phyloP scores from a whole-genome alignment of 2,113 vertebrate species.

The Ciconia maguari region DNA sequence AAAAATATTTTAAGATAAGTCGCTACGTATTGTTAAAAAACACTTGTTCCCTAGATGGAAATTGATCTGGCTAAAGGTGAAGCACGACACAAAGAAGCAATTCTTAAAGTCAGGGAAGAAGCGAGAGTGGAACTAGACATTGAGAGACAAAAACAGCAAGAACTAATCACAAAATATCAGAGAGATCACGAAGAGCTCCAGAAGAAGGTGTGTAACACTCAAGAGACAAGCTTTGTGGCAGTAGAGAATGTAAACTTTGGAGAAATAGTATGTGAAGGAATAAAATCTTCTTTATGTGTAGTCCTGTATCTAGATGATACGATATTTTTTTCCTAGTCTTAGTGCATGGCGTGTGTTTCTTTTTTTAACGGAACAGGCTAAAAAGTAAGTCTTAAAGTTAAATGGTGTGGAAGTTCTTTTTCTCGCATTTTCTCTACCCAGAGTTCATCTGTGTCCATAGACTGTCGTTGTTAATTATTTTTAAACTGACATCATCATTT shows the following conservation, averaged over 20 bases:
- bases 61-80: constrained; percentile 70
- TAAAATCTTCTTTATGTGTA: background rate
- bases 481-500: background rate
- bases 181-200: constrained; percentile 75
- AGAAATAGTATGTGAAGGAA: background rate
- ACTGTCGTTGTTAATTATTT: background rate
- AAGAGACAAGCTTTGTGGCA: background rate
- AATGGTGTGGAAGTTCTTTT: background rate
- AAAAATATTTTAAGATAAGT: background rate
- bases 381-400: background rate
- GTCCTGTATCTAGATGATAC: background rate
- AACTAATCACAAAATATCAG: constrained; percentile 76
- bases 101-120: constrained; percentile 75
- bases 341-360: background rate
- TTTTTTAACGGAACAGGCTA: background rate
- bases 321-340: background rate
- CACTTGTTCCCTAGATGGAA: constrained; percentile 72
- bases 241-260: background rate
- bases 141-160: constrained; percentile 82
- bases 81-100: constrained; percentile 71
- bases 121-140: constrained; percentile 74
- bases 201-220: constrained; percentile 73
- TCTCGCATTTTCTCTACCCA: background rate
- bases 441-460: background rate
- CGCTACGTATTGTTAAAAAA: background rate